A percentile compares a stretch with the other conserved stretches of the same genome.
phyloP scores from a whole-genome alignment of 2,113 vertebrate genomes.

The Irena cyanogastra region DNA sequence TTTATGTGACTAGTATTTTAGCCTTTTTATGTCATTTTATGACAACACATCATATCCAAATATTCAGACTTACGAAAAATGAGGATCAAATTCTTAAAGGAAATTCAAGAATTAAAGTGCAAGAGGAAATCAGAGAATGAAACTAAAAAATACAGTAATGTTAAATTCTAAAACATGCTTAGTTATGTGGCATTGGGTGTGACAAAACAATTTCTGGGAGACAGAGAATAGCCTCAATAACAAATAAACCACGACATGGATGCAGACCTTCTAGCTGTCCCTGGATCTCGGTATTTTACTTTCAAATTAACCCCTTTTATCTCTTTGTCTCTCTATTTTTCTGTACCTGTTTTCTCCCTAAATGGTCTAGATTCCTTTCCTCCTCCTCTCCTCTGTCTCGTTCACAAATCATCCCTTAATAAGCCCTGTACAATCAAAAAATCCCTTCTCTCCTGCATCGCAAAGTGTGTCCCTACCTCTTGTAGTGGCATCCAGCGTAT shows the following conservation, averaged over 20 bases:
- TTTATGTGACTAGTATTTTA: neutral
- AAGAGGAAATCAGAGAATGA: neutral
- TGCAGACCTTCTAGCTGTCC: neutral
- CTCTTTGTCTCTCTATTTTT: neutral
- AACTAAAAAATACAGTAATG: neutral
- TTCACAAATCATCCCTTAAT: neutral
- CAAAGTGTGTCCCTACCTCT: fast-evolving
- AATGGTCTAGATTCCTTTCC: neutral
- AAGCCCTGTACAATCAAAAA: neutral
- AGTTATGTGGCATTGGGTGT: neutral
- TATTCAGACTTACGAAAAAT: neutral
- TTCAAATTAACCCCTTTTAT: neutral
- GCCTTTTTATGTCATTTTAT: neutral
- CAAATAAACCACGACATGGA: neutral
- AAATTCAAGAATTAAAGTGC: neutral
- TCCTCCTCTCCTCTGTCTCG: neutral
- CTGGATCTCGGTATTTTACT: neutral
- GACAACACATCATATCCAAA: neutral
- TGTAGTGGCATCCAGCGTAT: fast-evolving
- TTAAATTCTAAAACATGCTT: neutral
- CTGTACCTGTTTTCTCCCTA: neutral
- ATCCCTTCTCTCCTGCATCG: fast-evolving
- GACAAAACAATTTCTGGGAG: neutral
- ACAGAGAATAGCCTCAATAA: neutral
- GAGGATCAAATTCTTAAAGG: neutral